These are phyloP conservation scores for Verasper variegatus DNA, from an alignment of 2,113 vertebrate species.

Conservation along the genomic window DNA sequence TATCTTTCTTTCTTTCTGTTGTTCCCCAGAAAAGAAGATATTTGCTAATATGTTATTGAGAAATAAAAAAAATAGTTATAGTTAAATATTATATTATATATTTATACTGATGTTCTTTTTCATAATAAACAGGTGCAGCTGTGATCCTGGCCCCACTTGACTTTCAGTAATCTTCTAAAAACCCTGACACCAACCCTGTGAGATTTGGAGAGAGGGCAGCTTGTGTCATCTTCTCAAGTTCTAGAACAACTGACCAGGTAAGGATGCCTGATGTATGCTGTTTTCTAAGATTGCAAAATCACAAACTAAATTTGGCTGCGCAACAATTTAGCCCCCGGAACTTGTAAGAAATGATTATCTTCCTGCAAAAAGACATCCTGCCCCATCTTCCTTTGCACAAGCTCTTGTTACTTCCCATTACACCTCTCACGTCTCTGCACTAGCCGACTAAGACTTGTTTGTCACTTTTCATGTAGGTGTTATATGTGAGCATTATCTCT, in stretches of 20 bases:
- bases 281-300: background rate
- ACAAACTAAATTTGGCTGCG: background rate
- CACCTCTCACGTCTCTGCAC: background rate
- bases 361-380: background rate
- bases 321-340: background rate
- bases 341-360: no score
- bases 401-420: background rate
- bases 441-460: background rate
- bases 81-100: background rate
- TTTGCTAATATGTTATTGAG: no score
- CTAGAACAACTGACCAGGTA: slow-evolving; percentile 60
- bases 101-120: background rate
- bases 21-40: no score
- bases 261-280: background rate
- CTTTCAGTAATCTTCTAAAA: slow-evolving; percentile 15
- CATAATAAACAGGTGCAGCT: slow-evolving; percentile 54
- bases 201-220: slow-evolving; percentile 36
- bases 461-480: no score
- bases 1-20: background rate
- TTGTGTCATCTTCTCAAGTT: slow-evolving; percentile 41
- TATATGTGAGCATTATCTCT: no score
- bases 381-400: background rate
- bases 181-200: slow-evolving; percentile 16
- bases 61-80: no score
- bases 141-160: slow-evolving; percentile 17